phyloP scores from a whole-genome alignment of 92 coral and sea anemone genomes.

The Heteractis magnifica region DNA sequence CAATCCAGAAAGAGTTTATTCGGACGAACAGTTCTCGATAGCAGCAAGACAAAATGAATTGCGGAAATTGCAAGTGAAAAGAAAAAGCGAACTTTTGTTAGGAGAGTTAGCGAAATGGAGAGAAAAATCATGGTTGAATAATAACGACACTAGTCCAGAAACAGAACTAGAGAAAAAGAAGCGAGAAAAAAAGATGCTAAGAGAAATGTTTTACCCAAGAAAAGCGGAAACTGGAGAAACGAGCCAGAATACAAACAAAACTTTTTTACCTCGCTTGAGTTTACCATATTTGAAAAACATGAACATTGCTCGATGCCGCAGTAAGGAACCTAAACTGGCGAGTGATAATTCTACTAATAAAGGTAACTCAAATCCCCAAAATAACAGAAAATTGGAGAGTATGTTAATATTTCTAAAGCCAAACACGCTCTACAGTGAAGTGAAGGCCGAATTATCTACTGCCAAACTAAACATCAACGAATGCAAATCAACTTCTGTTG shows the following conservation, averaged over 20 bases:
- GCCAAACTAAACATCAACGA: constrained; percentile 35
- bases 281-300: background rate
- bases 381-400: background rate
- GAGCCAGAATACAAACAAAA: background rate
- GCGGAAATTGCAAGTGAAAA: constrained; percentile 1
- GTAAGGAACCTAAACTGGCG: background rate
- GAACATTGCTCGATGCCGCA: background rate
- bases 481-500: background rate
- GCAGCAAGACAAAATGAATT: constrained; percentile 10
- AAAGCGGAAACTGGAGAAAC: no score
- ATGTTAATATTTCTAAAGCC: constrained; percentile 31
- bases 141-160: background rate
- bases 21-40: background rate
- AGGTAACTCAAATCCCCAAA: background rate
- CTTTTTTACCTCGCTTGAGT: background rate
- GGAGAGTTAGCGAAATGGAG: constrained; percentile 15
- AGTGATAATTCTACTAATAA: background rate
- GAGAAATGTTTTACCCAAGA: no score
- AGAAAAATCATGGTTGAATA: background rate
- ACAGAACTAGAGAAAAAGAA: constrained; percentile 1
- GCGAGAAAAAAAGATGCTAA: background rate
- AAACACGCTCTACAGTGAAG: constrained; percentile 3
- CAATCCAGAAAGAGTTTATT: background rate
- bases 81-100: constrained; percentile 18
- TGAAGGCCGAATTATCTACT: constrained; percentile 10